A percentile compares a stretch with the other conserved stretches of the same genome.
Conservation (phyloP, 2,113 vertebrate genomes). For the Anolis carolinensis region DNA sequence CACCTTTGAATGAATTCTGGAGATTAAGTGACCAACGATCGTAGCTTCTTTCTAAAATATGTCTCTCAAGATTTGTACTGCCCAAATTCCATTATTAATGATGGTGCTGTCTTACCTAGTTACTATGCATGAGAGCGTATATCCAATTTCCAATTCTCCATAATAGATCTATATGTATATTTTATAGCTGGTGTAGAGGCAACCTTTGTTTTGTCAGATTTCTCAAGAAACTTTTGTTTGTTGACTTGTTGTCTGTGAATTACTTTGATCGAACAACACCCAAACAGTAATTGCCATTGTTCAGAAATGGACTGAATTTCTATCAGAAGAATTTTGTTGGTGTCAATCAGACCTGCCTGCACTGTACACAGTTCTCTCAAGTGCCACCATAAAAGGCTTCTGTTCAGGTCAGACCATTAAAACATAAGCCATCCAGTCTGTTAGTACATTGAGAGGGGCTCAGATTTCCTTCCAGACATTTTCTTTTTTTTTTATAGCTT, state of each 20-base stretch:
- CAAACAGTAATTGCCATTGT: accelerated
- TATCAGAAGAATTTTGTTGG: neutral
- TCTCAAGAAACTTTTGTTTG: neutral
- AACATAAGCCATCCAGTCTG: neutral
- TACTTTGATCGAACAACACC: neutral
- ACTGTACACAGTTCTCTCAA: neutral
- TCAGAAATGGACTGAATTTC: neutral
- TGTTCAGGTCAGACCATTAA: neutral
- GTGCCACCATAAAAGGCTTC: neutral
- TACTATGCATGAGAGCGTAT: neutral
- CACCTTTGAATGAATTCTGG: neutral
- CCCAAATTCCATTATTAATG: neutral
- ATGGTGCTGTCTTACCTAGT: neutral
- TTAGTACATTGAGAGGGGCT: neutral
- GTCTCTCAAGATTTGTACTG: neutral
- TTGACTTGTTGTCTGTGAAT: neutral
- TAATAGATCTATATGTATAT: neutral
- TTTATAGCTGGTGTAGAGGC: neutral
- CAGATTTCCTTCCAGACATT: neutral
- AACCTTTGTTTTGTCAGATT: no score
- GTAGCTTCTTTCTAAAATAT: neutral
- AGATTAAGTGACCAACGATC: neutral
- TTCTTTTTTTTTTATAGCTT: neutral
- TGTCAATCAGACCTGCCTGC: accelerated
- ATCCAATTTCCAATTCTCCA: neutral